Conservation (phyloP, 2,113 vertebrate species). For the Egretta garzetta region DNA sequence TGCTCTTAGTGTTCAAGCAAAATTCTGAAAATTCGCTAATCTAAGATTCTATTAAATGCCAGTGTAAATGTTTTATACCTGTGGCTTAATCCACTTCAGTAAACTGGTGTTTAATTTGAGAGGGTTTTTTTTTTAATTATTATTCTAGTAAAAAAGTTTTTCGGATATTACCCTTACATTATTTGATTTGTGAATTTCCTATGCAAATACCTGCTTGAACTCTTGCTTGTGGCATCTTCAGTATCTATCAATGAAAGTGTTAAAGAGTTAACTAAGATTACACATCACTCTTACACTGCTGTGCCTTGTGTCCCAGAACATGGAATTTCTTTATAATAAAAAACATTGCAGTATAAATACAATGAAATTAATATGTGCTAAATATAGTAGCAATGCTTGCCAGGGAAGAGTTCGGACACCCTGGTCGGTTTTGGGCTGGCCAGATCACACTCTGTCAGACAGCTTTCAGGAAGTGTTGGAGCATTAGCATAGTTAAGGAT, state of each 20-base stretch:
- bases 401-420: neutral
- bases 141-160: neutral
- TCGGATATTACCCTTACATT: neutral
- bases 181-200: neutral
- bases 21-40: neutral
- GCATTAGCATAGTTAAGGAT: neutral
- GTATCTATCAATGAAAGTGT: neutral
- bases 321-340: neutral
- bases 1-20: neutral
- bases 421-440: neutral
- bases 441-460: neutral
- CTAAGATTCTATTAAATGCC: neutral
- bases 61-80: neutral
- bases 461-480: neutral
- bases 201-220: neutral
- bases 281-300: neutral
- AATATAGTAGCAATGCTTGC: neutral
- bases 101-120: neutral
- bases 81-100: neutral
- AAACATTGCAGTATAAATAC: neutral
- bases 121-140: neutral
- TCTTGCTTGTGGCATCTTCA: neutral
- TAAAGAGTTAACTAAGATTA: neutral
- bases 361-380: neutral
- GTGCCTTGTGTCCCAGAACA: neutral